A percentile compares a stretch with the other conserved stretches of the same genome.
Evolutionary conservation across 2,113 vertebrate species (phyloP).

Genomic region (Lepus europaeus): DNA sequence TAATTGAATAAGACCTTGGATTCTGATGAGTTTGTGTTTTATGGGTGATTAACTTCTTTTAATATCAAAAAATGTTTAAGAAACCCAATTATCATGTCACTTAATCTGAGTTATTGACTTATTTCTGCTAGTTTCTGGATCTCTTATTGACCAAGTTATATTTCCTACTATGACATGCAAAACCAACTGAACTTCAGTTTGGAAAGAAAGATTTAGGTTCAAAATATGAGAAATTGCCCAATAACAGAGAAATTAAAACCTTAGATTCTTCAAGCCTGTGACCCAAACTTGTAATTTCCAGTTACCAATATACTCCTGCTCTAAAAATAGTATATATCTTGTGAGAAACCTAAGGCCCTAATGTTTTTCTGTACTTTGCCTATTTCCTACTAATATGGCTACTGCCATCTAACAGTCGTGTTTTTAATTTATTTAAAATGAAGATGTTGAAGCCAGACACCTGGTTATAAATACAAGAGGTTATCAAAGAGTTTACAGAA

Average conservation of each 20-base stretch:
- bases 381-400: neutral
- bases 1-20: conserved; percentile 80
- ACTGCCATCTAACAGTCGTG: neutral
- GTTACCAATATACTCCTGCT: neutral
- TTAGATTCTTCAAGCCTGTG: neutral
- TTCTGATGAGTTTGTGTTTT: conserved; percentile 83
- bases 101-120: conserved; percentile 79
- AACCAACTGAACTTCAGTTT: conserved; percentile 56
- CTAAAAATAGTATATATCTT: neutral
- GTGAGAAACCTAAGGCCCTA: conserved; percentile 12
- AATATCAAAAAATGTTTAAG: conserved; percentile 80
- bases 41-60: conserved; percentile 83
- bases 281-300: neutral
- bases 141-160: conserved; percentile 69
- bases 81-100: conserved; percentile 78
- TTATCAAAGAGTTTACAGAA: too few relatives aligned
- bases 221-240: conserved; percentile 16
- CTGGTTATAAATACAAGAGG: neutral
- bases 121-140: conserved; percentile 72
- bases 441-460: neutral
- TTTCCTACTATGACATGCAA: conserved; percentile 38
- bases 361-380: conserved; percentile 33
- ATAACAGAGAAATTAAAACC: conserved; percentile 25
- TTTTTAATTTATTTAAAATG: conserved; percentile 42
- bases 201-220: conserved; percentile 56